Base-by-base conservation (phyloP, 2,797 vertebrate genomes). In the Gastrophryne carolinensis region DNA sequence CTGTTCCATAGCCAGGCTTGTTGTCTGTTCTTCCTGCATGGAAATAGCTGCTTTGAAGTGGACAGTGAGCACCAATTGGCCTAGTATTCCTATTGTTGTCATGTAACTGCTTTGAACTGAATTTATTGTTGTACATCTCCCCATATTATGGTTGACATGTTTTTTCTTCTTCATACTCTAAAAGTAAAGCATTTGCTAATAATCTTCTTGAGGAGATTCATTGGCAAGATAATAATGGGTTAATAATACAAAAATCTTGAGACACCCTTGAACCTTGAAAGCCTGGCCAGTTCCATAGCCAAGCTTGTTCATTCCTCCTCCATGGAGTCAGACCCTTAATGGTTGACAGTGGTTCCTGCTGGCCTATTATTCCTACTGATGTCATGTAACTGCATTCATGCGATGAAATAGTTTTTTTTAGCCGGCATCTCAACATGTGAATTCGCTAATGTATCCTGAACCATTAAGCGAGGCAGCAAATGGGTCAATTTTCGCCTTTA, bases 371-470 rank as follows among this genome's bases (percentile, higher is more conserved):
- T 27, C 30, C 26, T 75, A 75, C 61, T 75, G 63, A 67, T 60
- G 73, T 35, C 41, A 17, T 34, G 17, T 75, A 67, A 61, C 63
- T 52, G 54, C 54, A 37, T 50, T 75, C 67, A 75, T 75, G 73
- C 37, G 9, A 63, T 67, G 24, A 74, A 65, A 75, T 29, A 75
- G n/a, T 65, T 60, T 50, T 21, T 26, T 60, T 52, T 54, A 52
- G 54, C 44, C 34, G 11, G 15, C 64, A 39, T 19, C 64, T 49
- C 73, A 61, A 75, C 73, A 52, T 12, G 30, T 60, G 41, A 57
- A 50, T 41, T 68, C 64, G 17, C 73, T 75, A 75, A 75, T 75
- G 73, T 44, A 75, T 56, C 73, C 68, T 75, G 68, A 75, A 75
- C 60, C 57, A 58, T 54, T 23, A 41, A 50, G 21, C n/a, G 23